A percentile compares a stretch with the other conserved stretches of the same genome.
phyloP scores from a whole-genome alignment of 2,113 vertebrate genomes.

The Psettodes erumei region DNA sequence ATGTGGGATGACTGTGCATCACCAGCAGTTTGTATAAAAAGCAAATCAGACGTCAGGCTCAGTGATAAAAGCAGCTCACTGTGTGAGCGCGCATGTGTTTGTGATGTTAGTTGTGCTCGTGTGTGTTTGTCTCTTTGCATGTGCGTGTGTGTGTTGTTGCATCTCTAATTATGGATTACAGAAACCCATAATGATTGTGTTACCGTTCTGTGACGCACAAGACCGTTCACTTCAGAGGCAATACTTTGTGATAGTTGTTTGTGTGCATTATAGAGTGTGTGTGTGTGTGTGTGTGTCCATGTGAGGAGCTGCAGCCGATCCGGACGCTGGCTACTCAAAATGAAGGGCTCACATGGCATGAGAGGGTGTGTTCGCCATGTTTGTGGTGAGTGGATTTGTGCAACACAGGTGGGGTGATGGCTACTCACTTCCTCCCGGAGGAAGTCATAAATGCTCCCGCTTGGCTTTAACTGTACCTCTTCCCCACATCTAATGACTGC shows the following conservation, averaged over 20 bases:
- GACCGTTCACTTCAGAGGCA: conserved; percentile 50
- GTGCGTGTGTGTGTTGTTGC: conserved; percentile 66
- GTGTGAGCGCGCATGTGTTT: conserved; percentile 21
- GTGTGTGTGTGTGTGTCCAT: conserved; percentile 14
- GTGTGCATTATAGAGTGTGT: conserved; percentile 19
- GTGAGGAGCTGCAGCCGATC: conserved; percentile 14
- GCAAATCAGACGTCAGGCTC: conserved; percentile 43
- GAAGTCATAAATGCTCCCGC: conserved; percentile 91
- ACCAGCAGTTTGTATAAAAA: conserved; percentile 53
- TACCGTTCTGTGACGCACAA: conserved; percentile 64
- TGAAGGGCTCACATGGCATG: conserved; percentile 38
- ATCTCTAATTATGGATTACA: conserved; percentile 80
- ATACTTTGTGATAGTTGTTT: conserved; percentile 50
- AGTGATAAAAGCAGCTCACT: conserved; percentile 45
- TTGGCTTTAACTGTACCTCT: conserved; percentile 83
- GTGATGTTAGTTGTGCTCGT: conserved; percentile 29
- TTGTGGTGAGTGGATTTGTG: conserved; percentile 79
- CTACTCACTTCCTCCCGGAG: conserved; percentile 90
- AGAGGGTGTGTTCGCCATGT: conserved; percentile 52
- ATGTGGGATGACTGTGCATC: conserved; percentile 54
- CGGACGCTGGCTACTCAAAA: conserved; percentile 39
- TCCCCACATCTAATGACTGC: conserved; percentile 83
- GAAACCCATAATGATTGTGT: conserved; percentile 74
- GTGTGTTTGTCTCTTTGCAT: conserved; percentile 50
- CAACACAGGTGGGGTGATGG: conserved; percentile 84